Evolutionary conservation across 2,888 invertebrate genomes (phyloP).

Genomic region (Campoletis raptor): DNA sequence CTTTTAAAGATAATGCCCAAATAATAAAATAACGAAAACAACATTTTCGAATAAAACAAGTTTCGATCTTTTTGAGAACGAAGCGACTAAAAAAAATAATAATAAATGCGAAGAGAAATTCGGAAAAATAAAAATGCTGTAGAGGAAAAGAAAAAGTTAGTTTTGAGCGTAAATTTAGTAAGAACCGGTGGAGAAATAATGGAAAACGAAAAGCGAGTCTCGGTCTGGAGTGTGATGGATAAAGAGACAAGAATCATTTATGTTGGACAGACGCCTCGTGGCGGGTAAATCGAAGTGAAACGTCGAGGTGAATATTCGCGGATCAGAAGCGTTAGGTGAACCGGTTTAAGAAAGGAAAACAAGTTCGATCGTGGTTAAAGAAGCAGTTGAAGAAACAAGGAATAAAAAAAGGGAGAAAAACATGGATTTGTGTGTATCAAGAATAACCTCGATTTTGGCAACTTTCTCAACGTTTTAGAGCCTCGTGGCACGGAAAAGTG

Average conservation of each 20-base stretch:
- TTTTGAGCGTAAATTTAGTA: neutral
- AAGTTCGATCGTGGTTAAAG: constrained; percentile 24
- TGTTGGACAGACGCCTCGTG: neutral
- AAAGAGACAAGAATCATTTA: neutral
- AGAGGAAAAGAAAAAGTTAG: no score
- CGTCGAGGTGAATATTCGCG: neutral
- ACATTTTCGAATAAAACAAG: neutral
- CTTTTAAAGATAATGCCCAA: neutral
- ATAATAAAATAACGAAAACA: neutral
- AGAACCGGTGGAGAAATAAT: neutral
- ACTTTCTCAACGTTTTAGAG: constrained; percentile 14
- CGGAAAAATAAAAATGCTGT: no score
- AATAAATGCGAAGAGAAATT: neutral
- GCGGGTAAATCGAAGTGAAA: neutral
- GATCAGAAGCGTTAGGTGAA: neutral
- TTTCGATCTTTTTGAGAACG: neutral
- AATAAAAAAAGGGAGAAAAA: constrained; percentile 19
- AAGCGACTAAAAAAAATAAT: neutral
- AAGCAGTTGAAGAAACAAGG: neutral
- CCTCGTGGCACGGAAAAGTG: constrained; percentile 46
- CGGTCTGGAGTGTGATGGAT: neutral
- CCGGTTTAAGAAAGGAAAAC: neutral
- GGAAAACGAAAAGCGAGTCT: neutral
- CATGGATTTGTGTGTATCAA: neutral
- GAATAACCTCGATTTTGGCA: constrained; percentile 40